Evolutionary conservation across 2,797 vertebrate species (phyloP).

Genomic region (Discoglossus pictus): DNA sequence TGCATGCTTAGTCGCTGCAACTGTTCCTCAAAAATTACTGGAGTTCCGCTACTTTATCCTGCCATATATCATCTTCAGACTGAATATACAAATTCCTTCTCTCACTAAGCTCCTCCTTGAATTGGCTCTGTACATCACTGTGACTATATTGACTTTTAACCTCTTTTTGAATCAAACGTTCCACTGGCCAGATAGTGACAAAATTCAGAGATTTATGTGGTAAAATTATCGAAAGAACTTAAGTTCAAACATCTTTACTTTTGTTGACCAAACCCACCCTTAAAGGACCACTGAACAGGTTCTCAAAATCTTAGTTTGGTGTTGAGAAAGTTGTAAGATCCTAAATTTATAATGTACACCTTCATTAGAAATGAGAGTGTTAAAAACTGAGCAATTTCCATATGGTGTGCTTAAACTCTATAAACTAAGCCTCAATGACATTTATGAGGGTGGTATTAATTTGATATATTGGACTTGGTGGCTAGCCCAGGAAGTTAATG

Average conservation of each 20-base stretch:
- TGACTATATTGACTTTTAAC: constrained; percentile 84
- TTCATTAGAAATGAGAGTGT: no score
- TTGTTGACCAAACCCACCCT: not conserved
- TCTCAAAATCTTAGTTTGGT: no score
- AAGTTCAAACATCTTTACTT: not conserved
- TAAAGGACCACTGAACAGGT: no score
- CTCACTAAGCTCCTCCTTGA: constrained; percentile 78
- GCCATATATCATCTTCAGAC: constrained; percentile 89
- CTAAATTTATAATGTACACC: no score
- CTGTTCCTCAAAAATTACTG: constrained; percentile 88
- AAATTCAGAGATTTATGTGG: constrained; percentile 96
- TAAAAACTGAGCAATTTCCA: no score
- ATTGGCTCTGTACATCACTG: constrained; percentile 73
- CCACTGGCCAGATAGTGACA: constrained; percentile 81
- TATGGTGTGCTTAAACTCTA: no score
- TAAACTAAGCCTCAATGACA: no score
- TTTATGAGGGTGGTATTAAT: no score
- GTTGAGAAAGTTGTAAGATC: no score
- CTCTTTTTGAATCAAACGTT: constrained; percentile 88
- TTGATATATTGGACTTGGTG: no score
- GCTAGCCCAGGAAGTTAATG: no score
- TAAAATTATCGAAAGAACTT: constrained; percentile 55
- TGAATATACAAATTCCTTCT: constrained; percentile 85
- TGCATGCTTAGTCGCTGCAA: constrained; percentile 76
- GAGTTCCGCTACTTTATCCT: constrained; percentile 97